Evolutionary conservation across 2,113 vertebrate genomes (phyloP), one percentile per base, ranked within the genome.

Genomic region (Trogon melanurus): DNA sequence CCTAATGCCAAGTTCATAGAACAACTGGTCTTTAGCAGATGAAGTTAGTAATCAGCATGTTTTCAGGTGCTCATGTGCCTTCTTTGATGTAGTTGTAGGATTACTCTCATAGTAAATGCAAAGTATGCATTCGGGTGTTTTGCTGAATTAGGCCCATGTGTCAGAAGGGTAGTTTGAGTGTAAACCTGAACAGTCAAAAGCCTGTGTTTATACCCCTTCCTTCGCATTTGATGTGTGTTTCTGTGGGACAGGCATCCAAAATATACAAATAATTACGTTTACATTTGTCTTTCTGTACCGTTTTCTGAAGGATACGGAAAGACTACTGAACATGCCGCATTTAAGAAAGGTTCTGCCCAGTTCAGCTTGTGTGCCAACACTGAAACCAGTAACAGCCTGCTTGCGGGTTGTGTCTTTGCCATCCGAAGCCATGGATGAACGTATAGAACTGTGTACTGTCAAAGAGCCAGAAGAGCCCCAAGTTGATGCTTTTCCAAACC

Each of bases 361-460:
- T 85, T 67, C 29, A 19, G 7, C 25, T 45, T 69, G 32, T 5
- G 9, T 21, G n/a, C 23, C 34, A 44, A 2, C 32, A 11, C 1
- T 27, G 29, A 3, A 13, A 41, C 36, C 50, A 82, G 45, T 29
- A 41, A 19, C 27, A 47, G 23, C 32, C 34, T 22, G 5, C 57
- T 10, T 51, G 16, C 38, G 27, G 18, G 14, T 5, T 80, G 6
- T 53, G 10, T 17, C 56, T 36, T 47, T 44, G 32, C 34, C 29
- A 18, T 32, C 51, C 3, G 1, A 69, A 80, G 16, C 11, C 51
- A 16, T n/a, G 7, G 38, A 19, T 0, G 1, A 50, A 75, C 10
- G 3, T 58, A 45, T 8, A 38, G 53, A 85, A 45, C 7, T 30
- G 26, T 17, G 2, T 27, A 16, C 30, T 30, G 6, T 27, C 32